Base-by-base conservation (phyloP, 2,888 invertebrate species). In the Tetropium fuscum region DNA sequence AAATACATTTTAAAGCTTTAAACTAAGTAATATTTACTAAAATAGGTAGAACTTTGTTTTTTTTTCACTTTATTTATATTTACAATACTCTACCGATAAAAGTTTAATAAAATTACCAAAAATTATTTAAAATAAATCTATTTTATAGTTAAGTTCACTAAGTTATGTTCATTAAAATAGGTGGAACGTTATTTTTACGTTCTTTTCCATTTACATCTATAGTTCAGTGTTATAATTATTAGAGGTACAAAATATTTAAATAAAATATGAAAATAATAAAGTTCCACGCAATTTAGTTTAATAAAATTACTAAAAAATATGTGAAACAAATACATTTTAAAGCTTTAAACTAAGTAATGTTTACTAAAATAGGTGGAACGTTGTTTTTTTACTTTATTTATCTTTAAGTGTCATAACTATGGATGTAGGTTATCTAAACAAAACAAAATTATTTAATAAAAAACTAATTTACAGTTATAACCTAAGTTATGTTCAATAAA, bases 281-380 rank as follows among this genome's bases (percentile, higher is more conserved):
- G 11, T 11, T 34, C 11, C 11, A 34, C 34, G 3, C 3, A 34
- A 13, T 34, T 34, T 34, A 34, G 34, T 34, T 34, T 34, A 34
- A 34, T 34, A 10, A 34, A 34, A 34, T 34, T 34, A 34, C 13
- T 7, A 34, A 34, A 34, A 34, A 34, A 13, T 10, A 5, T 34
- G 11, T 13, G 15, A 34, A 34, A 10, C 13, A 34, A 34, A 34
- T 34, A 3, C 15, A 34, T 34, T 13, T 34, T 34, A 11, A 11
- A 34, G 6, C 34, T 10, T 34, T 34, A 34, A 34, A 34, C 34
- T 34, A 34, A 34, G 34, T 34, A n/a, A n/a, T 34, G 13, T 34
- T 30, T 30, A 30, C 30, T 30, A 7, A 30, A 30, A 34, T 2
- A 34, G 34, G 34, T 34, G 34, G 34, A 34, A 34, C 13, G 8